Evolutionary conservation across 1,140 invertebrate species (phyloP), one percentile per base, ranked within the genome.

Genomic region (Drosophila parabipectinata): DNA sequence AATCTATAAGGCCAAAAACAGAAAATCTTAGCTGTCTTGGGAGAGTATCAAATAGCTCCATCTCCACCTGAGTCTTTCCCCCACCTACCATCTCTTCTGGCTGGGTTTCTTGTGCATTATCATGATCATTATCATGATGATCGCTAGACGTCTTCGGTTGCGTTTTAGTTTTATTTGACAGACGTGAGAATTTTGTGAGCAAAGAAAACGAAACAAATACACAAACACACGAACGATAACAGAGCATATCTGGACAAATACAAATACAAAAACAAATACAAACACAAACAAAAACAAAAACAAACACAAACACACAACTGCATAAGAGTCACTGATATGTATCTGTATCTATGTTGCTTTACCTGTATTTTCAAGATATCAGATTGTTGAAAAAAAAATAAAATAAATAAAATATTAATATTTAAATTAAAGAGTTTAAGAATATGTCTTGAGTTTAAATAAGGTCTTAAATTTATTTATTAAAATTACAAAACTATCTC

Each of bases 171-270:
- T 82, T 67, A 64, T 75, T 81, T 76, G 78, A 87, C 78, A 71
- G 82, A 87, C 82, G 82, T 87, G 82, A 87, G 82, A 87, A 81
- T 87, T 87, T 82, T 87, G 74, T 78, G 71, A 26, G 75, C 82
- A 87, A 87, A 87, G 78, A 87, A 77, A 62, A 72, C 47, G 32
- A 34, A 10, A 32, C 39, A 68, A 57, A 73, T 39, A 68, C 5
- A 66, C 48, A 63, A 48, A 54, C 50, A 55, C 21, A 62, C 54
- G 62, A 8, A 63, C 64, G 80, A 84, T 84, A 84, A 80, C 56
- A 73, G 77, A 80, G 80, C 81, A 84, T 83, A 83, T 76, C 71
- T 80, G 57, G 24, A 71, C 51, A 69, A 56, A 75, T 37, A 47
- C 37, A 48, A 7, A 72, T 7, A 28, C 21, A 41, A n/a, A 41